Evolutionary conservation across 2,888 invertebrate genomes (phyloP).

Genomic region (Drosophila eohydei): DNA sequence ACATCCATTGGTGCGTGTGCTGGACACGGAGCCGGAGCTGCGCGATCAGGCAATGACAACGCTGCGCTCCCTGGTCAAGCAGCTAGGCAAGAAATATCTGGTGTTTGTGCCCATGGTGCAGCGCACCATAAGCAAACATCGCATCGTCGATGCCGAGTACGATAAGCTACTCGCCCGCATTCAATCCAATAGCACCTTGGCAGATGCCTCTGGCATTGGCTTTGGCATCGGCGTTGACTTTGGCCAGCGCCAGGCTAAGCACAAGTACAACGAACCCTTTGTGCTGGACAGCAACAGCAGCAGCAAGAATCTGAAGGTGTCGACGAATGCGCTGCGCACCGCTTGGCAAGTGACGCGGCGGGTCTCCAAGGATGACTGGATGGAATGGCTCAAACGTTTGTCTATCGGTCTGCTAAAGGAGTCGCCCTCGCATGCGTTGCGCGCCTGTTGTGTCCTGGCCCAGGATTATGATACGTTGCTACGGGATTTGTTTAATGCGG

Average conservation of each 20-base stretch:
- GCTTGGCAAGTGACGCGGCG: constrained; percentile 96
- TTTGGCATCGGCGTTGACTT: constrained; percentile 90
- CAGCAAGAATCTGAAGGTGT: constrained; percentile 92
- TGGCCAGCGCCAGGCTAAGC: constrained; percentile 86
- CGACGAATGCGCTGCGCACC: constrained; percentile 92
- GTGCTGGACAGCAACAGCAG: constrained; percentile 85
- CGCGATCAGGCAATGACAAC: constrained; percentile 95
- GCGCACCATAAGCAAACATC: constrained; percentile 92
- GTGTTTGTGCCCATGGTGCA: constrained; percentile 97
- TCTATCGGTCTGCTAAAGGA: constrained; percentile 97
- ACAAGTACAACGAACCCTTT: constrained; percentile 90
- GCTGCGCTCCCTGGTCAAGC: constrained; percentile 93
- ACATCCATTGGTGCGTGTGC: constrained; percentile 95
- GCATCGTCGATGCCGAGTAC: constrained; percentile 91
- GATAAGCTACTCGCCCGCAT: constrained; percentile 91
- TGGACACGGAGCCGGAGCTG: constrained; percentile 92
- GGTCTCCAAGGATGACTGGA: constrained; percentile 99
- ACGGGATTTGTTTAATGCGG: constrained; percentile 98
- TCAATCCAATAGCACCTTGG: constrained; percentile 89
- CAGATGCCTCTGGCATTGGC: constrained; percentile 76
- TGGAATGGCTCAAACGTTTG: constrained; percentile 97
- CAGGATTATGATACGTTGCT: constrained; percentile 98
- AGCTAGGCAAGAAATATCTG: constrained; percentile 94
- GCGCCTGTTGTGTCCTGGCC: constrained; percentile 96
- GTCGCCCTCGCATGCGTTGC: constrained; percentile 96